phyloP scores from a whole-genome alignment of 1,140 invertebrate genomes.

The Leguminivora glycinivorella region DNA sequence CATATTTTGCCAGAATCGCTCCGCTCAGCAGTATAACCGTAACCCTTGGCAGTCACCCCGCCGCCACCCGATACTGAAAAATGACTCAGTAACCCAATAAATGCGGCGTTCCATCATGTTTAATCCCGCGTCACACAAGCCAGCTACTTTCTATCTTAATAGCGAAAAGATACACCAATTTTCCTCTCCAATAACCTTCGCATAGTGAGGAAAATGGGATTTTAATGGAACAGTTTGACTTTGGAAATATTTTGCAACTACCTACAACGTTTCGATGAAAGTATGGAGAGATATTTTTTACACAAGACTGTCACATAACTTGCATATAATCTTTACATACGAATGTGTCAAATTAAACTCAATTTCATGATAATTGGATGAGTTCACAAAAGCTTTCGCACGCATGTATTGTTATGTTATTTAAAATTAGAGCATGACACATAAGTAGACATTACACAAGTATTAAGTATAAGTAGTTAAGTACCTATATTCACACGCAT shows the following conservation, averaged over 20 bases:
- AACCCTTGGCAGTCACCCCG: conserved; percentile 11
- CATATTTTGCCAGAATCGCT: not conserved
- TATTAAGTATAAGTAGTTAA: too few relatives aligned
- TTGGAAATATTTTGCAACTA: not conserved
- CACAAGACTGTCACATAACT: too few relatives aligned
- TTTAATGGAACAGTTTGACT: not conserved
- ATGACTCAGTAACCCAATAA: conserved; percentile 45
- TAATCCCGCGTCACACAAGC: conserved; percentile 16
- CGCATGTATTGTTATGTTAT: too few relatives aligned
- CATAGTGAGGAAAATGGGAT: not conserved
- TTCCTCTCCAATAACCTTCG: not conserved
- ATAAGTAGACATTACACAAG: too few relatives aligned
- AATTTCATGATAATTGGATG: too few relatives aligned
- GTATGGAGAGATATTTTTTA: too few relatives aligned
- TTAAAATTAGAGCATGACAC: too few relatives aligned
- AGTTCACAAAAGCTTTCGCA: too few relatives aligned
- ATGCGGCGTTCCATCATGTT: conserved; percentile 35
- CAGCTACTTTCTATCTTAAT: not conserved
- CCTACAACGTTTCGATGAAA: too few relatives aligned
- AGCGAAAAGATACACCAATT: conserved; percentile 3
- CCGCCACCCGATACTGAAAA: conserved; percentile 54
- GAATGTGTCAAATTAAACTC: too few relatives aligned
- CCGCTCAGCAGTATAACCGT: not conserved
- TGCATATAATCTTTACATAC: too few relatives aligned
- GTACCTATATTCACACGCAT: too few relatives aligned